These are phyloP conservation scores for Nineta flava DNA, from an alignment of 2,888 invertebrate genomes.

Conservation along the genomic window DNA sequence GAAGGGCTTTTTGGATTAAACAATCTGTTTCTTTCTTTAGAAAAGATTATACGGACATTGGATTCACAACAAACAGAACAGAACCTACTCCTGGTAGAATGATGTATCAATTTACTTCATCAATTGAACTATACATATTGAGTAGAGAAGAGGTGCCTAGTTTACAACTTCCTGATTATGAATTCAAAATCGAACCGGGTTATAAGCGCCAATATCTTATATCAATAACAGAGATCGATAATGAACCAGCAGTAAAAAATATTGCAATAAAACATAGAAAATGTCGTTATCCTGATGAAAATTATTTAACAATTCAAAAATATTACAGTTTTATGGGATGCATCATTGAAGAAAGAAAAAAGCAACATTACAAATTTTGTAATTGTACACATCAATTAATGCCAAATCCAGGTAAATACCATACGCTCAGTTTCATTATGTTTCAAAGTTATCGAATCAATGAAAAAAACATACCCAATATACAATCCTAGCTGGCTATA, in stretches of 20 bases:
- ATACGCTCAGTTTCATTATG: too few species aligned
- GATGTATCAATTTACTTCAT: background rate
- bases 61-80: too few species aligned
- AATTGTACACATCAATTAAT: constrained; percentile 55
- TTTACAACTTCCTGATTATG: constrained; percentile 45
- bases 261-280: constrained; percentile 47
- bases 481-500: too few species aligned
- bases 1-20: too few species aligned
- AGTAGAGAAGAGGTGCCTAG: constrained; percentile 54
- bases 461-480: too few species aligned
- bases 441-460: too few species aligned
- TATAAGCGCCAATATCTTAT: constrained; percentile 29
- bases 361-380: constrained; percentile 41
- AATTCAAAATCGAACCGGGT: constrained; percentile 39
- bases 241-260: constrained; percentile 43
- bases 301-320: constrained; percentile 40
- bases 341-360: constrained; percentile 50
- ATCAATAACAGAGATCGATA: constrained; percentile 40
- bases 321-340: constrained; percentile 60
- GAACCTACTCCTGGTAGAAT: background rate
- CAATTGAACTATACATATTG: constrained; percentile 22
- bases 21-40: too few species aligned
- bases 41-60: too few species aligned
- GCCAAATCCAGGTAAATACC: constrained; percentile 31
- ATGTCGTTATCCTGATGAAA: constrained; percentile 55